Conservation (phyloP, 2,113 vertebrate genomes). For the Labrus mixtus region DNA sequence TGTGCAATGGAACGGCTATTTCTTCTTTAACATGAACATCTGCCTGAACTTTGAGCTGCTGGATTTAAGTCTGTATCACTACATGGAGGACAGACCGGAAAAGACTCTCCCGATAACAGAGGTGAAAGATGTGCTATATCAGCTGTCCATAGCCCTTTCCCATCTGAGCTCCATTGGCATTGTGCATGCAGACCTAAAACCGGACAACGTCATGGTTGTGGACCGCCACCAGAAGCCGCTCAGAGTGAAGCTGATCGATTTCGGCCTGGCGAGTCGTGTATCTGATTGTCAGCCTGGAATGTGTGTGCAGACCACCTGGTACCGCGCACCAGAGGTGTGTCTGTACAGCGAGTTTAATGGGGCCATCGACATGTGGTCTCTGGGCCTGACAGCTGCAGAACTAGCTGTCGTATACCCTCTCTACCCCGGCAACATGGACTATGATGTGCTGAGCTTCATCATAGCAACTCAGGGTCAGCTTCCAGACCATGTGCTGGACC, state of each 20-base stretch:
- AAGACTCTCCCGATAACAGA: neutral
- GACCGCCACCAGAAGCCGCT: too few species aligned
- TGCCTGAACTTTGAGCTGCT: neutral
- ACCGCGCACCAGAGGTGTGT: too few species aligned
- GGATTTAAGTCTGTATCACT: neutral
- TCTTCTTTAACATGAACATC: neutral
- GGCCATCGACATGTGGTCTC: constrained; percentile 24
- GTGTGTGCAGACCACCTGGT: too few species aligned
- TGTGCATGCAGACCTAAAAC: neutral
- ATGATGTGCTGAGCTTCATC: constrained; percentile 3
- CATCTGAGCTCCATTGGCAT: neutral
- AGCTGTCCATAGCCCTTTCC: neutral
- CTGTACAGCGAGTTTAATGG: too few species aligned
- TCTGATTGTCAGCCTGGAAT: too few species aligned
- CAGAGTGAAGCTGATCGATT: too few species aligned
- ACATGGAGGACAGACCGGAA: neutral
- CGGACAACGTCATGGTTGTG: too few species aligned
- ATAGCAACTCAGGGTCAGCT: constrained; percentile 25
- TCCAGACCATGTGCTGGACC: constrained; percentile 25
- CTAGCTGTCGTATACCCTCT: neutral
- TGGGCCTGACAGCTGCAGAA: constrained; percentile 8
- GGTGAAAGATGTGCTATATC: neutral
- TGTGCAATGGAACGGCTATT: neutral
- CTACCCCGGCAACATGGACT: neutral
- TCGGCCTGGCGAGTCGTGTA: too few species aligned